Evolutionary conservation across 2,113 vertebrate genomes (phyloP).

Genomic region (Larimichthys polyactis): DNA sequence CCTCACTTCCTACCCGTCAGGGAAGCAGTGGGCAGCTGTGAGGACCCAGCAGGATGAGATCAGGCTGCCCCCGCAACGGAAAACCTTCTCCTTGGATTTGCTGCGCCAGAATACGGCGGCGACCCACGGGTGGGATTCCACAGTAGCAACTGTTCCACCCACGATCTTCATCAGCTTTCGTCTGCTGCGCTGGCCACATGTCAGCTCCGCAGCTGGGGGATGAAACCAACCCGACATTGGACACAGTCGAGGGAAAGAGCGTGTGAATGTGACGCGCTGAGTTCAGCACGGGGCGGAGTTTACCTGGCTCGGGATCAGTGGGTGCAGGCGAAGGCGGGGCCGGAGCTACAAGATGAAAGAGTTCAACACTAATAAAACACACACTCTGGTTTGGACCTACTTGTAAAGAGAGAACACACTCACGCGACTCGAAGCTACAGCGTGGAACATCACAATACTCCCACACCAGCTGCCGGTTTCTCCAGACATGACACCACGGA

Average conservation of each 20-base stretch:
- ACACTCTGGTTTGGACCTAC: background rate
- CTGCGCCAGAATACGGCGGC: constrained; percentile 86
- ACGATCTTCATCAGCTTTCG: constrained; percentile 89
- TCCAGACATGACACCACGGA: constrained; percentile 77
- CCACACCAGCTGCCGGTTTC: constrained; percentile 20
- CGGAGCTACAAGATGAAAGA: constrained; percentile 30
- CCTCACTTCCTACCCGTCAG: constrained; percentile 63
- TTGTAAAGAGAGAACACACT: background rate
- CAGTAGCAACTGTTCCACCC: constrained; percentile 82
- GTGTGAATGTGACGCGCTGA: rapidly evolving
- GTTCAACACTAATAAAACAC: rapidly evolving
- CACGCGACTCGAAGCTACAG: constrained; percentile 49
- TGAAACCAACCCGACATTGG: background rate
- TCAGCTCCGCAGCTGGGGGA: constrained; percentile 51
- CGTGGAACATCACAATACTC: constrained; percentile 76
- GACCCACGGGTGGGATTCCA: constrained; percentile 93
- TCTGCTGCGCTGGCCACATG: constrained; percentile 86
- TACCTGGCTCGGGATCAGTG: constrained; percentile 45
- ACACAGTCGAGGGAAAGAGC: rapidly evolving
- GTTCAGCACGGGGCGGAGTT: background rate
- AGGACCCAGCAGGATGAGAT: constrained; percentile 94
- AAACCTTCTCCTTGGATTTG: constrained; percentile 57
- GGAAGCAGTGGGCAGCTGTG: constrained; percentile 94
- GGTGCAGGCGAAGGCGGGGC: background rate
- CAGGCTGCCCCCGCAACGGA: constrained; percentile 91